These are phyloP conservation scores for Drosophila bocqueti DNA, from an alignment of 1,140 invertebrate genomes.

Conservation along the genomic window DNA sequence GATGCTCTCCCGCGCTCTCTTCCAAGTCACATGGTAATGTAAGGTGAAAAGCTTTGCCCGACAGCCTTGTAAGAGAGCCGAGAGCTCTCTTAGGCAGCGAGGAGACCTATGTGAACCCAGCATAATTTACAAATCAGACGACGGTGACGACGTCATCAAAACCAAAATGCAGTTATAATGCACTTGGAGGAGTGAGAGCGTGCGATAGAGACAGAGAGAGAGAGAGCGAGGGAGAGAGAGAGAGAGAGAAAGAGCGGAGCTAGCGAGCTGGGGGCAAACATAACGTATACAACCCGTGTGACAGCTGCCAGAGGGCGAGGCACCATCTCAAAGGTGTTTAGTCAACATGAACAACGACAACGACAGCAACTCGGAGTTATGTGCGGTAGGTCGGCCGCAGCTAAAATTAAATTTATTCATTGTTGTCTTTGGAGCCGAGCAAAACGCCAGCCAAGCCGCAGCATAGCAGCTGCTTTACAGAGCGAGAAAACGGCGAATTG, in stretches of 20 bases:
- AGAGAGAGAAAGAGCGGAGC: neutral
- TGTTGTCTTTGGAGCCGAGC: conserved; percentile 69
- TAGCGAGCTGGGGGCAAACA: conserved; percentile 18
- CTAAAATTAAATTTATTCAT: conserved; percentile 83
- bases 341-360: conserved; percentile 72
- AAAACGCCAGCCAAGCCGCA: conserved; percentile 35
- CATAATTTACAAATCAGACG: conserved; percentile 77
- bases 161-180: conserved; percentile 83
- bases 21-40: conserved; percentile 65
- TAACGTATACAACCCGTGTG: conserved; percentile 62
- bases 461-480: conserved; percentile 41
- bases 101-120: conserved; percentile 49
- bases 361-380: conserved; percentile 53
- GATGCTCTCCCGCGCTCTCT: conserved; percentile 23
- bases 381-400: conserved; percentile 78
- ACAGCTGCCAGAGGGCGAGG: conserved; percentile 74
- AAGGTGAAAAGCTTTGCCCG: conserved; percentile 68
- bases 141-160: conserved; percentile 80
- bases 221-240: neutral
- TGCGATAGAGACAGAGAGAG: neutral
- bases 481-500: conserved; percentile 21
- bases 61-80: conserved; percentile 24
- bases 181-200: conserved; percentile 49
- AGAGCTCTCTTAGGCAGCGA: conserved; percentile 26
- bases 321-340: conserved; percentile 78